Evolutionary conservation across 2,797 vertebrate species (phyloP).

Genomic region (Babyrousa celebensis): DNA sequence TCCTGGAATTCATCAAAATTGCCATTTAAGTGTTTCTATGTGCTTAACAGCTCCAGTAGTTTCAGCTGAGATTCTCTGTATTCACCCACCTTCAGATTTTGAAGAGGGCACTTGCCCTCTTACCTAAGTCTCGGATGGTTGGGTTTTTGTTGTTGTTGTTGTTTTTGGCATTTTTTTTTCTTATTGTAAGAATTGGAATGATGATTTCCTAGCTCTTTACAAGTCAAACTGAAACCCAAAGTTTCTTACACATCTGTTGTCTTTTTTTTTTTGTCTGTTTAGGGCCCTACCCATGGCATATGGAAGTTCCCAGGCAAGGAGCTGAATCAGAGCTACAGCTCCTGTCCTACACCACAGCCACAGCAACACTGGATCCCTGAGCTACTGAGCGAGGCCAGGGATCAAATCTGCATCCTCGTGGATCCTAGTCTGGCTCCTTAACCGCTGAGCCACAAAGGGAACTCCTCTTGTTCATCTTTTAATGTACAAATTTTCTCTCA

Average conservation of each 20-base stretch:
- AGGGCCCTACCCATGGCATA: too few relatives aligned
- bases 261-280: too few relatives aligned
- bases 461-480: not conserved
- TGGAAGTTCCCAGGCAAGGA: too few relatives aligned
- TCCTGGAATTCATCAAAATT: conserved; percentile 11
- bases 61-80: not conserved
- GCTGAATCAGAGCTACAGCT: too few relatives aligned
- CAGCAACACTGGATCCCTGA: too few relatives aligned
- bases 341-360: too few relatives aligned
- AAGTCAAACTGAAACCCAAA: conserved; percentile 1
- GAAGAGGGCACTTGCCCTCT: not conserved
- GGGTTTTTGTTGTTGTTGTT: not conserved
- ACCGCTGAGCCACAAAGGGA: too few relatives aligned
- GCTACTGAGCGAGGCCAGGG: too few relatives aligned
- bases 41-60: not conserved
- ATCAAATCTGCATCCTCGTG: too few relatives aligned
- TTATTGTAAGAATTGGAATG: not conserved
- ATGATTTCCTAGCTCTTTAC: not conserved
- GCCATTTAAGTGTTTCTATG: not conserved
- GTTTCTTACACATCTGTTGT: not conserved
- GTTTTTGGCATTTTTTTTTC: not conserved
- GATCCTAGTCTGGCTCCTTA: too few relatives aligned
- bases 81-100: not conserved
- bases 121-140: not conserved
- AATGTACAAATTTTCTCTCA: not conserved